These are phyloP conservation scores for Leuciscus idus DNA, from an alignment of 2,113 vertebrate genomes.

Conservation along the genomic window DNA sequence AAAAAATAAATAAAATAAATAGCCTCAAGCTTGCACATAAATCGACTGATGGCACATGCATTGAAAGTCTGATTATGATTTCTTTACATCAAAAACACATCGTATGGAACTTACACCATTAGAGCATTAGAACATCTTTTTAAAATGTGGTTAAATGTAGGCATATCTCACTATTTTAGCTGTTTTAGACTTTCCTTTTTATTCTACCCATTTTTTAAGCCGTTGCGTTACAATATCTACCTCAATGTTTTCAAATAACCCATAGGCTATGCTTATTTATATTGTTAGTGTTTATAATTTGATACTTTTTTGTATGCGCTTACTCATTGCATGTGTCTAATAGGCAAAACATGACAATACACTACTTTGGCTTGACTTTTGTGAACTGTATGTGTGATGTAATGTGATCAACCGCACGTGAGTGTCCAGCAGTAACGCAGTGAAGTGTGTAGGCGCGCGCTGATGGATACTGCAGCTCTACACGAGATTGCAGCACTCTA, in stretches of 20 bases:
- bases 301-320: neutral
- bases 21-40: neutral
- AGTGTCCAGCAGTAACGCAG: constrained; percentile 19
- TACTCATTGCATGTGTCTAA: neutral
- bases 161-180: too few species aligned
- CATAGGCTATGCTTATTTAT: neutral
- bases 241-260: neutral
- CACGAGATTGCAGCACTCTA: constrained; percentile 19
- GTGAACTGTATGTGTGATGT: constrained; percentile 8
- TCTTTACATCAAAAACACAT: neutral
- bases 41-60: neutral
- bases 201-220: too few species aligned
- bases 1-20: neutral
- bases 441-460: constrained; percentile 37
- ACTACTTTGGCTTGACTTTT: constrained; percentile 22
- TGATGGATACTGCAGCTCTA: constrained; percentile 24
- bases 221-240: neutral
- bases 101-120: neutral
- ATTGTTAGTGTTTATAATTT: neutral
- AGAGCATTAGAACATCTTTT: neutral
- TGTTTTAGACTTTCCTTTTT: too few species aligned
- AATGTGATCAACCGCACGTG: constrained; percentile 6
- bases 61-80: neutral
- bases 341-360: neutral
- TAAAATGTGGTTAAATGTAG: too few species aligned